Conservation (phyloP, 2,797 vertebrate genomes). For the Heteromormyrus szaboi region DNA sequence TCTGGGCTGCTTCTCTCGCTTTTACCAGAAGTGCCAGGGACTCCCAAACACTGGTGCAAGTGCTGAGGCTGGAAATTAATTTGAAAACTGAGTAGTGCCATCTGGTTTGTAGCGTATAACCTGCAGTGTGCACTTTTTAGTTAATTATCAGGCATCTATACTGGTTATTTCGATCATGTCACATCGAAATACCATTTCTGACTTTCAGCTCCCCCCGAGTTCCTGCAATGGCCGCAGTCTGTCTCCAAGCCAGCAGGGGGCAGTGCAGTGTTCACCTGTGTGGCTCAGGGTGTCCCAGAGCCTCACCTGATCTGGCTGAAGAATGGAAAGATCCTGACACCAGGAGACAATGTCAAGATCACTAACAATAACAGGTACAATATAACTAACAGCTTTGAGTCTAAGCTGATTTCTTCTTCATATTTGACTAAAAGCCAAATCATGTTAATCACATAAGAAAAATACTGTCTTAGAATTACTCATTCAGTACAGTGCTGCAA, state of each 20-base stretch:
- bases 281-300: constrained; percentile 49
- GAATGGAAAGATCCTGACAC: constrained; percentile 48
- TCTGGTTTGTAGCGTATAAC: not conserved
- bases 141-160: not conserved
- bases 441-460: not conserved
- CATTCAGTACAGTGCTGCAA: not conserved
- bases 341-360: constrained; percentile 44
- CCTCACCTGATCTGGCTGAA: constrained; percentile 51
- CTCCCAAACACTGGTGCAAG: not conserved
- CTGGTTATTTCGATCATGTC: not conserved
- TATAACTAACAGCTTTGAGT: not conserved
- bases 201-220: constrained; percentile 45
- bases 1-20: not conserved
- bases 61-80: not conserved
- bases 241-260: constrained; percentile 47
- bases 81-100: not conserved
- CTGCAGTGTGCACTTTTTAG: not conserved
- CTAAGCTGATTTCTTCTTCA: not conserved
- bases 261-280: constrained; percentile 47
- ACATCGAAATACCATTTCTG: not conserved
- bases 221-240: constrained; percentile 54
- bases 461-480: not conserved
- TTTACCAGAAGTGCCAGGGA: not conserved
- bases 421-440: not conserved
- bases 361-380: constrained; percentile 51